phyloP scores from a whole-genome alignment of 2,888 invertebrate genomes.

The Selenia dentaria region DNA sequence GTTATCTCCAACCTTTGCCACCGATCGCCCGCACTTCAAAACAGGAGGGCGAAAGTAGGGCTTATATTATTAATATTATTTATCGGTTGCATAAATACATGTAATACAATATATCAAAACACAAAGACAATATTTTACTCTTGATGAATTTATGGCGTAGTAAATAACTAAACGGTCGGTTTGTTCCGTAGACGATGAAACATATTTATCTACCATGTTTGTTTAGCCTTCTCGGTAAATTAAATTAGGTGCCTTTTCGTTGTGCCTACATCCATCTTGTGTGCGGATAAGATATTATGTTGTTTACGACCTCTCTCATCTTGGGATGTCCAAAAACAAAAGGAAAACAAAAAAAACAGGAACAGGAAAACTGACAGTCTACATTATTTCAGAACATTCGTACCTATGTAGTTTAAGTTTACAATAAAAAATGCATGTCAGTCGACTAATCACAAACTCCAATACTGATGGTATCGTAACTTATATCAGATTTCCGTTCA shows the following conservation, averaged over 20 bases:
- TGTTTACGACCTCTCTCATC: neutral
- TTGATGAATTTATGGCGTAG: conserved; percentile 43
- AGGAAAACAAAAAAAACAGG: too few species aligned
- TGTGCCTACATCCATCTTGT: neutral
- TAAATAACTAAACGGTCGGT: conserved; percentile 32
- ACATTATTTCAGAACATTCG: too few species aligned
- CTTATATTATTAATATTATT: conserved; percentile 51
- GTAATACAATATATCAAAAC: conserved; percentile 41
- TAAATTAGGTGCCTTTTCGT: conserved; percentile 6
- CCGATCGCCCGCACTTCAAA: conserved; percentile 46
- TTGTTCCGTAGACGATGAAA: conserved; percentile 16
- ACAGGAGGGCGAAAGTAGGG: conserved; percentile 54
- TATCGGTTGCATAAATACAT: conserved; percentile 48
- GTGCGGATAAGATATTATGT: neutral
- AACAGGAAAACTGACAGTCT: too few species aligned
- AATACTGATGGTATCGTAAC: too few species aligned
- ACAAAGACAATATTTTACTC: conserved; percentile 40
- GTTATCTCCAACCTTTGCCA: conserved; percentile 61
- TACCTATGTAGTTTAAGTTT: too few species aligned
- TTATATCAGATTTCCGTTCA: too few species aligned
- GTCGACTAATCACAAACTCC: too few species aligned
- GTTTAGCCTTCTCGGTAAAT: conserved; percentile 10
- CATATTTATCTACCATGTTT: conserved; percentile 14
- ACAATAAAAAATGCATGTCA: too few species aligned
- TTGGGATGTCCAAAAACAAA: too few species aligned